These are phyloP conservation scores for Champsocephalus esox DNA, from an alignment of 2,797 vertebrate genomes.

Conservation along the genomic window DNA sequence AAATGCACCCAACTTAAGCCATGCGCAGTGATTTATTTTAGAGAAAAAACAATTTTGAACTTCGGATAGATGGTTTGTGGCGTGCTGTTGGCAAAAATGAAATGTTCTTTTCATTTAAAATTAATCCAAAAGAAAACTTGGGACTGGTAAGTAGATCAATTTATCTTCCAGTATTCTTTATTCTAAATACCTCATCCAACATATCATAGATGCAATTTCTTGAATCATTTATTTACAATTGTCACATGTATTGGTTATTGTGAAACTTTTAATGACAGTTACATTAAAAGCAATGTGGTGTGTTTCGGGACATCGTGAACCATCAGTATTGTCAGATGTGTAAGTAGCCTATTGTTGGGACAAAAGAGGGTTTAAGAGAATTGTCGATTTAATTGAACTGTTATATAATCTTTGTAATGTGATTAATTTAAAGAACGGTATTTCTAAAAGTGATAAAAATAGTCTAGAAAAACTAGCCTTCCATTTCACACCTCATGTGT, in stretches of 20 bases:
- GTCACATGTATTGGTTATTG: conserved; percentile 7
- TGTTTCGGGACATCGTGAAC: conserved; percentile 2
- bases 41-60: conserved; percentile 29
- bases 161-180: conserved; percentile 65
- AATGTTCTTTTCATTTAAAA: conserved; percentile 35
- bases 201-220: background rate
- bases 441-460: background rate
- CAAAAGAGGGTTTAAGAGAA: background rate
- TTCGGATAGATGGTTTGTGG: background rate
- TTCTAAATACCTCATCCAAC: conserved; percentile 25
- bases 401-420: background rate
- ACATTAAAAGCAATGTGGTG: conserved; percentile 19
- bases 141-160: conserved; percentile 79
- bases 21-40: conserved; percentile 49
- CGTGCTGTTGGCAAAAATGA: background rate
- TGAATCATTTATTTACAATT: background rate
- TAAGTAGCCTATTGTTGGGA: background rate
- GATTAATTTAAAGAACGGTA: background rate
- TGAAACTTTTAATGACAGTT: conserved; percentile 37
- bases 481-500: background rate
- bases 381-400: background rate
- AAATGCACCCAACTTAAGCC: conserved; percentile 76
- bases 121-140: conserved; percentile 78
- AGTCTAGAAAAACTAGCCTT: background rate
- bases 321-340: conserved; percentile 8